Percentiles rank a stretch among this genome's conserved stretches.
These are phyloP conservation scores for Physocephala rufipes DNA, from an alignment of 2,888 invertebrate genomes.

Conservation along the genomic window DNA sequence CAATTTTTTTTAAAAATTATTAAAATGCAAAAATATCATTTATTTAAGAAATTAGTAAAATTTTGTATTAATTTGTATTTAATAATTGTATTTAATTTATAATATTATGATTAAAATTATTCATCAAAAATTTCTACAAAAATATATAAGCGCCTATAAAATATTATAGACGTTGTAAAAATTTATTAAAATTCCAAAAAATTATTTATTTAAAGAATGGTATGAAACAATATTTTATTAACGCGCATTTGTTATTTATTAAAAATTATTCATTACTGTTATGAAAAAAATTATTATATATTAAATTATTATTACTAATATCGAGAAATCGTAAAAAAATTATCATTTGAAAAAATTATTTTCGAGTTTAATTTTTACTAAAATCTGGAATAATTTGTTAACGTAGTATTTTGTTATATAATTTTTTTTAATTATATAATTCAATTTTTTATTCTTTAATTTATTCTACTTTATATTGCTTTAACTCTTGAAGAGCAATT, in stretches of 20 bases:
- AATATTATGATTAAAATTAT: not conserved
- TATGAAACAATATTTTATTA: not conserved
- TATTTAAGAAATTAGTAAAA: not conserved
- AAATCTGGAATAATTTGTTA: no score
- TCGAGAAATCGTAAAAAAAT: not conserved
- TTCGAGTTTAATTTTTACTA: no score
- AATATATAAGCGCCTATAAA: not conserved
- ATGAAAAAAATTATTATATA: not conserved
- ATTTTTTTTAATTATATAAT: no score
- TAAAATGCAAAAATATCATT: no score
- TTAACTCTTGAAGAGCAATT: no score
- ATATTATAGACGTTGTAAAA: not conserved
- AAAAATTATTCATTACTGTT: not conserved
- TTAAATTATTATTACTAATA: not conserved
- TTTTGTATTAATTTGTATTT: not conserved
- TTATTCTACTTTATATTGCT: no score
- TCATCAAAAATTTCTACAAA: no score
- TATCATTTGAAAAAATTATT: not conserved
- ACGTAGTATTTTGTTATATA: no score
- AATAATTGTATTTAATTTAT: not conserved
- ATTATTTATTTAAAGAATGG: not conserved
- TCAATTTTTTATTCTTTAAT: no score
- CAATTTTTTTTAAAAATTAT: no score
- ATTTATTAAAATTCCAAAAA: not conserved
- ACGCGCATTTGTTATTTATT: not conserved